A percentile compares a stretch with the other conserved stretches of the same genome.
These are phyloP conservation scores for Oligia strigilis DNA, from an alignment of 2,888 invertebrate genomes.

Conservation along the genomic window DNA sequence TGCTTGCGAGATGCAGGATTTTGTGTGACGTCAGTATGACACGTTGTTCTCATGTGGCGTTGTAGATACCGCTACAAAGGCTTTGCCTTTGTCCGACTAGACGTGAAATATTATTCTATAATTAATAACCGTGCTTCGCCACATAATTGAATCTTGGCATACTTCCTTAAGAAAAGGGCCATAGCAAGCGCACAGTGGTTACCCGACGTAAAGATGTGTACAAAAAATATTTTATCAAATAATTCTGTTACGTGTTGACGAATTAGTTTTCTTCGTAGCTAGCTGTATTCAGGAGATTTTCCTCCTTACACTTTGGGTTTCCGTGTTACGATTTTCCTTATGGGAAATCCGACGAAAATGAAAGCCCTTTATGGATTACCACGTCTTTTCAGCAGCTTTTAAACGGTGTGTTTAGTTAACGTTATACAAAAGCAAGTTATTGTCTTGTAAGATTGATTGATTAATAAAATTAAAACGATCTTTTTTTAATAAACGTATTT, in stretches of 20 bases:
- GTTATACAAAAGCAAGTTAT: constrained; percentile 1
- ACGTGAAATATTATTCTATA: constrained; percentile 28
- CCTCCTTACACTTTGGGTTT: neutral
- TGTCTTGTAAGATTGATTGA: neutral
- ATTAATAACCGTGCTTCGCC: neutral
- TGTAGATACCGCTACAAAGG: too few relatives aligned
- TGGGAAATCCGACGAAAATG: neutral
- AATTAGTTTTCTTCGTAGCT: constrained; percentile 58
- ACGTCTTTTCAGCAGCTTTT: neutral
- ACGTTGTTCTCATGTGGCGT: too few relatives aligned
- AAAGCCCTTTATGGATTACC: constrained; percentile 1
- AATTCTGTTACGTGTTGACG: constrained; percentile 49
- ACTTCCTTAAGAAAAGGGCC: constrained; percentile 1
- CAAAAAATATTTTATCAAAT: constrained; percentile 10
- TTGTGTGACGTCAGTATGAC: too few relatives aligned
- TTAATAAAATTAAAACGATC: too few relatives aligned
- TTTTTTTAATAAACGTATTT: too few relatives aligned
- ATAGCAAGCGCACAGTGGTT: neutral
- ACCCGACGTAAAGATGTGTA: neutral
- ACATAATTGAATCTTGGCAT: constrained; percentile 13
- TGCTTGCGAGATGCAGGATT: too few relatives aligned
- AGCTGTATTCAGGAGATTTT: constrained; percentile 1
- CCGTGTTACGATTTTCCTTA: constrained; percentile 23
- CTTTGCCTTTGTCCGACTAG: constrained; percentile 2
- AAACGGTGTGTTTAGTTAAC: constrained; percentile 14